phyloP scores from a whole-genome alignment of 2,113 vertebrate genomes.

The Ictidomys tridecemlineatus region DNA sequence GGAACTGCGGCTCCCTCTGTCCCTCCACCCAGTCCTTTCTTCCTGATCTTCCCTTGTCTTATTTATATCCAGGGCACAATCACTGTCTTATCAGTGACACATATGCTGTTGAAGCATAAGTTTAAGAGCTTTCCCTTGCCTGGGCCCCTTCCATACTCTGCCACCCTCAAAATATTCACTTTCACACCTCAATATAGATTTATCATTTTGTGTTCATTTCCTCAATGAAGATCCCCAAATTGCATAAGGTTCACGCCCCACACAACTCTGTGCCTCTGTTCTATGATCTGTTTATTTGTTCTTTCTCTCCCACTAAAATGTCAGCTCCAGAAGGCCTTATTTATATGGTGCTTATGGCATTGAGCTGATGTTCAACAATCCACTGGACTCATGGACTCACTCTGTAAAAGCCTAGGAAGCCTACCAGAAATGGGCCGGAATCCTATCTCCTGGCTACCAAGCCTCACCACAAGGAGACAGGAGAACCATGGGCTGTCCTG shows the following conservation, averaged over 20 bases:
- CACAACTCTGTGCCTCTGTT: not conserved
- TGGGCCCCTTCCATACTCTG: not conserved
- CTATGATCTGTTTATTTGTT: not conserved
- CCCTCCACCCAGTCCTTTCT: not conserved
- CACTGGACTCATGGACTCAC: not conserved
- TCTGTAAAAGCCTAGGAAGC: not conserved
- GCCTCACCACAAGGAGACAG: not conserved
- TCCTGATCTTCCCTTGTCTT: not conserved
- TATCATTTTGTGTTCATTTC: not conserved
- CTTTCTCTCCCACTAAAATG: not conserved
- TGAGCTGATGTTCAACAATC: not conserved
- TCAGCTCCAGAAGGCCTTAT: not conserved
- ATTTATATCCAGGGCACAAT: not conserved
- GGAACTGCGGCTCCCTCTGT: not conserved
- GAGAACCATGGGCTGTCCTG: not conserved
- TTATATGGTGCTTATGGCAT: not conserved
- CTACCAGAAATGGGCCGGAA: not conserved
- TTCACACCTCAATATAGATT: not conserved
- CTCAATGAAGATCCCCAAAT: not conserved
- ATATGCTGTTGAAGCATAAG: fast-evolving
- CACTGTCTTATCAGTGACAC: not conserved
- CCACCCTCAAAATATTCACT: not conserved
- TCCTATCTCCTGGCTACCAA: not conserved
- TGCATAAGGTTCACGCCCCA: not conserved
- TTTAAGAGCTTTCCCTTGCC: not conserved